A percentile compares a stretch with the other conserved stretches of the same genome.
Evolutionary conservation across 2,888 invertebrate species (phyloP).

Genomic region (Drosophila eohydei): DNA sequence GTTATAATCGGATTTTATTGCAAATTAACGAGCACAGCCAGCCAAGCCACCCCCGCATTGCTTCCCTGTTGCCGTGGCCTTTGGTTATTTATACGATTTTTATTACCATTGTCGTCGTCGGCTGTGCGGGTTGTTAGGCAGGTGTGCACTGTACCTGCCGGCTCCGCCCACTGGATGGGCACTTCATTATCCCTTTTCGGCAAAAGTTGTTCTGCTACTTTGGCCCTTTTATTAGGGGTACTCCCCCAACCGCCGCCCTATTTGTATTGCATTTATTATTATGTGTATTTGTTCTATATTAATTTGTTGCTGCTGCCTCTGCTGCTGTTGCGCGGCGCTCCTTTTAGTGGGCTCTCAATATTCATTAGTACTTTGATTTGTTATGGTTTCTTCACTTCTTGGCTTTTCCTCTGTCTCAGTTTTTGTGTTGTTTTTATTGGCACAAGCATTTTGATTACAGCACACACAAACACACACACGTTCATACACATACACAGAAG

Average conservation of each 20-base stretch:
- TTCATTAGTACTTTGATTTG: conserved; percentile 79
- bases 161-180: conserved; percentile 27
- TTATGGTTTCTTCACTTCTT: conserved; percentile 71
- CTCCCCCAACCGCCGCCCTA: conserved; percentile 3
- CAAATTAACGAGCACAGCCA: conserved; percentile 78
- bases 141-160: conserved; percentile 45
- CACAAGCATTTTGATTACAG: conserved; percentile 72
- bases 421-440: conserved; percentile 76
- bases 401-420: conserved; percentile 34
- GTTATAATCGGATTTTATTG: conserved; percentile 83
- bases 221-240: conserved; percentile 56
- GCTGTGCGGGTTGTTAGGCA: conserved; percentile 65
- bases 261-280: conserved; percentile 71
- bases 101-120: conserved; percentile 61
- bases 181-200: conserved; percentile 71
- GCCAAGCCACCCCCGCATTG: conserved; percentile 22
- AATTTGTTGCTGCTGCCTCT: conserved; percentile 64
- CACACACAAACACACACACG: conserved; percentile 19
- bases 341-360: conserved; percentile 78
- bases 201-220: conserved; percentile 53
- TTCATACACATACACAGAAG: conserved; percentile 11
- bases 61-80: conserved; percentile 55
- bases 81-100: conserved; percentile 77
- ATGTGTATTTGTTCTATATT: conserved; percentile 78
- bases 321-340: conserved; percentile 51